Percentiles rank a stretch among this genome's conserved stretches.
These are phyloP conservation scores for Lasioglossum calceatum DNA, from an alignment of 2,888 invertebrate species.

Conservation along the genomic window DNA sequence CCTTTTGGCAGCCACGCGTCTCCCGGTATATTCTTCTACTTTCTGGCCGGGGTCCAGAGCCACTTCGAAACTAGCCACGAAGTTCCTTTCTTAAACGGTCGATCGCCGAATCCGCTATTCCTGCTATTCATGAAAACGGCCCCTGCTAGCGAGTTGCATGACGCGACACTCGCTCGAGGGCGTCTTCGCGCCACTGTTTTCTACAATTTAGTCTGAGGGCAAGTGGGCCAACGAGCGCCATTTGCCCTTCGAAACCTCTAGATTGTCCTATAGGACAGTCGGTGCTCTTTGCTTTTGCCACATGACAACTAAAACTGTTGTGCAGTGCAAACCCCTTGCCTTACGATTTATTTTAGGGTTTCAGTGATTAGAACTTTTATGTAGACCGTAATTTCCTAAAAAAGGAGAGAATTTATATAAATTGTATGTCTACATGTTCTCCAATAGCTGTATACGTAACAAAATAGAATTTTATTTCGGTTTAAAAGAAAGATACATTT, in stretches of 20 bases:
- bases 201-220: background rate
- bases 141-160: background rate
- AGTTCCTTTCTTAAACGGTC: conserved; percentile 43
- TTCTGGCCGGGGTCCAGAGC: conserved; percentile 49
- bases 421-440: too few species aligned
- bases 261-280: background rate
- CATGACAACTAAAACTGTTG: background rate
- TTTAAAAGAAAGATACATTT: too few species aligned
- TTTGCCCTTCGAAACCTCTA: background rate
- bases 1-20: conserved; percentile 49
- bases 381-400: too few species aligned
- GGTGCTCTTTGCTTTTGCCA: background rate
- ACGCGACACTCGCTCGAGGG: background rate
- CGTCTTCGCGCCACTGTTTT: background rate
- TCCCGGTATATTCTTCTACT: conserved; percentile 22
- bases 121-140: background rate
- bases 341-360: too few species aligned
- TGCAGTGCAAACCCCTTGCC: too few species aligned
- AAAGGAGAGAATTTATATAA: too few species aligned
- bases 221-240: background rate
- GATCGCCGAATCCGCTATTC: conserved; percentile 26
- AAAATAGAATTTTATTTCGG: too few species aligned
- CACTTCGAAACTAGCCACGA: conserved; percentile 33
- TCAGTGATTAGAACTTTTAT: too few species aligned
- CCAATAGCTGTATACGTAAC: too few species aligned